Base-by-base conservation (phyloP, 2,113 vertebrate genomes). In the human region DNA sequence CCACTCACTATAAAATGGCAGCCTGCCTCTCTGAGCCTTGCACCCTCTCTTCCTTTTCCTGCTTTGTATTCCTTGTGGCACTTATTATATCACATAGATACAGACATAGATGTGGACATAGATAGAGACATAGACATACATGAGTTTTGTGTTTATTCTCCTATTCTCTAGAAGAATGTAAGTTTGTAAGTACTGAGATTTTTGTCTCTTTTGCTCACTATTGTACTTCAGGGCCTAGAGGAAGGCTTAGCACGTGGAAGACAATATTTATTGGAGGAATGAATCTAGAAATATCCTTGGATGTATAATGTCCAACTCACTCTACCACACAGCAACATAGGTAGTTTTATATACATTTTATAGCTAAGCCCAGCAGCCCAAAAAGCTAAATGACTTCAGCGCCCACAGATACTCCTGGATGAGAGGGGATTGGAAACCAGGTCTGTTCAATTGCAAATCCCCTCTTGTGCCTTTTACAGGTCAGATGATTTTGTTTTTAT, bases 61-160 rank as follows among this genome's bases (percentile, higher is more conserved):
- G 30, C 73, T 48, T 38, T 52, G 3, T 75, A 25, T 38, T 85
- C 48, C 45, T 32, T 20, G 20, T 22, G 17, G 5, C 32, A 20
- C 20, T 32, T 32, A 43, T 13, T 32, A 0, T 5, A 4, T 61
- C 78, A 43, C 13, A 35, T 32, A 16, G 48, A 80, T 27, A 3
- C 1, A 35, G 25, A 18, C 2, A 5, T 0, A 5, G 20, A 64
- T 64, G 61, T 30, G 30, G 61, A 32, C 61, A 13, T 32, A 64
- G 61, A 43, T 0, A 6, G 14, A 8, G 7, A 68, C 13, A 38
- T 5, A 55, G 30, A 40, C 9, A 12, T 3, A 0, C 4, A 0
- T 30, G 18, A 55, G 25, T 9, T 70, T n/a, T 61, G 16, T 40
- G 2, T 61, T 40, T 23, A 23, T 93, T 27, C 55, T 30, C 9